Base-by-base conservation (phyloP, 2,888 invertebrate species). In the Volucella bombylans region DNA sequence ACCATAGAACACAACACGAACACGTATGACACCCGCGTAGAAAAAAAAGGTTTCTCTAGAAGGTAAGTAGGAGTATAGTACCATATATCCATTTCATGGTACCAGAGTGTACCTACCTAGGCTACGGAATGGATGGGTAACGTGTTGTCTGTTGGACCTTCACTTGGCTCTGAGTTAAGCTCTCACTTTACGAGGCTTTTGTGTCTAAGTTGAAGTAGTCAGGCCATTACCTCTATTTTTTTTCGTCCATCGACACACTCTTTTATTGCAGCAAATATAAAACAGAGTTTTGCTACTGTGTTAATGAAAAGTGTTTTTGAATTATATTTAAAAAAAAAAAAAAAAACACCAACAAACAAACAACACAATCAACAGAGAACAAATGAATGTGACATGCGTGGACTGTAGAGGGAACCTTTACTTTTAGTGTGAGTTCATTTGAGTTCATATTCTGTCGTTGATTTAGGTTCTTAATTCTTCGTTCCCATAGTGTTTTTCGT, bases 191-290 rank as follows among this genome's bases (percentile, higher is more conserved):
- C 71, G 64, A 57, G 57, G 39, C 45, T 71, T 47, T 23, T 18
- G 14, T 31, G 43, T 55, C 50, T 18, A 31, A 31, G 67, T 50
- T 8, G 55, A 62, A 64, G 50, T 54, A 39, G 57, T 47, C 43
- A 50, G 81, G 81, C 71, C 81, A 82, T 82, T 82, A 76, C 76
- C 81, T 61, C 67, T 23, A 2, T 59, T 52, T 8, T 52, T 31
- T 52, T 38, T 38, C 71, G 71, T 72, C 59, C 81, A 81, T 55
- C 65, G 76, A 71, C 76, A 82, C 77, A 69, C 31, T 31, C 61
- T 68, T 52, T 72, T 62, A 62, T 54, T 62, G 72, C 12, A 61
- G 71, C 50, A 59, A 18, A 59, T 14, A 14, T 41, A 45, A 55
- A 68, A 65, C 47, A 45, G 45, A 54, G 55, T 67, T 72, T 14